Conservation (phyloP, 1,140 invertebrate genomes). For the Octopus bimaculoides region DNA sequence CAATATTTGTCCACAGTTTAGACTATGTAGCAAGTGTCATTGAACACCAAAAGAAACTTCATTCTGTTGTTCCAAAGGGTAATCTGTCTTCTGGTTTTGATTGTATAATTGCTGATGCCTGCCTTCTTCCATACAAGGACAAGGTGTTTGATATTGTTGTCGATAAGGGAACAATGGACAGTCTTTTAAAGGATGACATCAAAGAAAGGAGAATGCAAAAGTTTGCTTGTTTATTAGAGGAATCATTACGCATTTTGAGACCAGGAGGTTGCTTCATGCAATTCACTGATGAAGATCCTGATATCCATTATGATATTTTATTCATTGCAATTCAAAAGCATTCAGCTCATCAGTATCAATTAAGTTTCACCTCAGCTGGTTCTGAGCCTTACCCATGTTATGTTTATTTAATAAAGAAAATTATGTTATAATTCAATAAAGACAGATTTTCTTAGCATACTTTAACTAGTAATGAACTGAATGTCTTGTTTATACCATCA, state of each 20-base stretch:
- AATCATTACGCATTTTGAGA: conserved; percentile 26
- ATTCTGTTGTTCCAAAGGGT: background rate
- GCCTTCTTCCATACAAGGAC: conserved; percentile 27
- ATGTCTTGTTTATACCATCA: too few relatives aligned
- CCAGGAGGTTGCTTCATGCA: conserved; percentile 31
- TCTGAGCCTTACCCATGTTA: background rate
- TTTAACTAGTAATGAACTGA: too few relatives aligned
- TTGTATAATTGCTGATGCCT: conserved; percentile 25
- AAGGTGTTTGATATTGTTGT: conserved; percentile 31
- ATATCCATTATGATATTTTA: conserved; percentile 18
- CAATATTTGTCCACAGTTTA: conserved; percentile 23
- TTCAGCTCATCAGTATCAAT: background rate
- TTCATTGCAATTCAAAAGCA: too few relatives aligned
- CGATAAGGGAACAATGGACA: conserved; percentile 44
- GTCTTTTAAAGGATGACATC: conserved; percentile 33
- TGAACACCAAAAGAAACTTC: conserved; percentile 16
- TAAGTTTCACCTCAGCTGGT: background rate
- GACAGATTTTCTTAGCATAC: too few relatives aligned
- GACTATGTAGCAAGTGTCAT: conserved; percentile 26
- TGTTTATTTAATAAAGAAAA: background rate
- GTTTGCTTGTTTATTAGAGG: conserved; percentile 24
- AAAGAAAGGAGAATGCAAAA: conserved; percentile 5
- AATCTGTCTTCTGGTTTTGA: conserved; percentile 13
- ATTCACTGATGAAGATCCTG: conserved; percentile 47
- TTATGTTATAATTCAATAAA: too few relatives aligned